Conservation (phyloP, 2,113 vertebrate species). For the Leptosomus discolor region DNA sequence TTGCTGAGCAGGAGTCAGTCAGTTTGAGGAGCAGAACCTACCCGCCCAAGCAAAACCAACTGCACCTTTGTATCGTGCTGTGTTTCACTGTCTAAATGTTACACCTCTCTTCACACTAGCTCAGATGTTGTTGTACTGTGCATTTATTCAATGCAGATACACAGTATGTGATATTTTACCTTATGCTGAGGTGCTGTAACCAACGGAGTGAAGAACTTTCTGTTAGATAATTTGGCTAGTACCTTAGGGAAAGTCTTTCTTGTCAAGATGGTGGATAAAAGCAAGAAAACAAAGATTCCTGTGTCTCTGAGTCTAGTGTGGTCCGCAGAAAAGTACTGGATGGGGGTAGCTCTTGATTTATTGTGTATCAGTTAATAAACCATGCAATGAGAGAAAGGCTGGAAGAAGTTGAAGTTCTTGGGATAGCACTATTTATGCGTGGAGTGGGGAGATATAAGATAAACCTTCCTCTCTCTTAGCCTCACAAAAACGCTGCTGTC, state of each 20-base stretch:
- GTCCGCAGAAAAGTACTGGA: background rate
- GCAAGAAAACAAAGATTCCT: background rate
- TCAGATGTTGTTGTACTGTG: background rate
- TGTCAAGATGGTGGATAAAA: background rate
- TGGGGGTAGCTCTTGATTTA: background rate
- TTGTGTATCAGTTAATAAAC: background rate
- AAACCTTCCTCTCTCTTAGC: background rate
- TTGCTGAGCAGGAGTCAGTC: background rate
- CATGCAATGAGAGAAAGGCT: background rate
- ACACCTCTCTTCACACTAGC: background rate
- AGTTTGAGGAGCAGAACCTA: background rate
- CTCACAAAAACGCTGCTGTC: background rate
- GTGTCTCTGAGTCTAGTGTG: background rate
- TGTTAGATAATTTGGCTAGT: background rate
- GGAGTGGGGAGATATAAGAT: background rate
- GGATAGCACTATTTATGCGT: background rate
- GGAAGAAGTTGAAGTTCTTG: background rate
- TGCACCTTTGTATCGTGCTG: background rate
- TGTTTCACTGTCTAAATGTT: background rate
- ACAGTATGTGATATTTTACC: background rate
- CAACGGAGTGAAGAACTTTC: background rate
- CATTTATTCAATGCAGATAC: background rate
- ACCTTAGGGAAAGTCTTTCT: background rate
- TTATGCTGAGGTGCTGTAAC: background rate
- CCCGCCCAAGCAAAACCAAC: background rate